These are phyloP conservation scores for Nomada ruficornis DNA, from an alignment of 2,888 invertebrate species.

Conservation along the genomic window DNA sequence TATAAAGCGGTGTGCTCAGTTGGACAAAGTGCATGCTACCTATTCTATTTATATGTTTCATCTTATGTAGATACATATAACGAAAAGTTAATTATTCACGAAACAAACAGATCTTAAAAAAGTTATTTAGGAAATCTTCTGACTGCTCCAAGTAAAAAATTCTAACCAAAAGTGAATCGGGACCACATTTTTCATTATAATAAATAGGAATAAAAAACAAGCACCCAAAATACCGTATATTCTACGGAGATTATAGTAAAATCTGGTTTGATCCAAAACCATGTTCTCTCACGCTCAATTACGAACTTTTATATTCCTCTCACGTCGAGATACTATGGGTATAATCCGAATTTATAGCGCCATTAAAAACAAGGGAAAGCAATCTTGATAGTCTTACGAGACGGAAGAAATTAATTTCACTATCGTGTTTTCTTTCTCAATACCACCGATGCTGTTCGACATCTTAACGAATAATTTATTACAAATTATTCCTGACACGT, in stretches of 20 bases:
- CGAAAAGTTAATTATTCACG: background rate
- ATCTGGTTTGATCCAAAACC: background rate
- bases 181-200: no score
- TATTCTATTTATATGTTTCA: background rate
- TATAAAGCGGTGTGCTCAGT: background rate
- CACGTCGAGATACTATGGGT: background rate
- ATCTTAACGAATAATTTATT: background rate
- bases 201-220: background rate
- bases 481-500: background rate
- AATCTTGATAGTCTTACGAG: background rate
- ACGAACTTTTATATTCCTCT: background rate
- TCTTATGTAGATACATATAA: background rate
- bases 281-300: background rate
- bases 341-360: slow-evolving; percentile 8
- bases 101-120: background rate
- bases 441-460: background rate
- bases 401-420: slow-evolving; percentile 3
- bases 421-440: background rate
- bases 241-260: background rate
- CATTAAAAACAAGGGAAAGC: slow-evolving; percentile 7
- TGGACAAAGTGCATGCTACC: background rate
- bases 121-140: no score
- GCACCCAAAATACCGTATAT: background rate
- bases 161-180: no score
- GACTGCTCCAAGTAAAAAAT: no score